Evolutionary conservation across 2,113 vertebrate genomes (phyloP).

Genomic region (Calidris pygmaea): DNA sequence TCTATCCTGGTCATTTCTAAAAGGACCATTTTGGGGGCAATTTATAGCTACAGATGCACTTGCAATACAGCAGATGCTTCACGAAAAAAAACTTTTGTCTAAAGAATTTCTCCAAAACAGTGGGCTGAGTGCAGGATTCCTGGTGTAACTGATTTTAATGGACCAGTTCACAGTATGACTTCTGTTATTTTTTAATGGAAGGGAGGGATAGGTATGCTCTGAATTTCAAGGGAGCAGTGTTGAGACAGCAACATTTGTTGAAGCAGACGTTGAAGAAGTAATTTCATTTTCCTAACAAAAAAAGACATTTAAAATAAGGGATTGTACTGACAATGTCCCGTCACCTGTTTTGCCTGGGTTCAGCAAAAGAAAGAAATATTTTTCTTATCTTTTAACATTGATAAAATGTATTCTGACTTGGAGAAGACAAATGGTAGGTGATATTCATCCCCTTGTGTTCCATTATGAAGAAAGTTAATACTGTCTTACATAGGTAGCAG

Average conservation of each 20-base stretch:
- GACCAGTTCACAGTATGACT: background rate
- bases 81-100: background rate
- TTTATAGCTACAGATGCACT: background rate
- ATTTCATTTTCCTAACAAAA: background rate
- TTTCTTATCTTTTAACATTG: background rate
- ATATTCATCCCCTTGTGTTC: background rate
- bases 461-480: background rate
- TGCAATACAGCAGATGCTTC: background rate
- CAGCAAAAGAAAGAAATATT: background rate
- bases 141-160: background rate
- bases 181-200: background rate
- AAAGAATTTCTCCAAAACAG: background rate
- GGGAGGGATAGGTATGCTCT: background rate
- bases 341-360: background rate
- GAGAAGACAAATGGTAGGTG: background rate
- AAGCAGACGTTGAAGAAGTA: background rate
- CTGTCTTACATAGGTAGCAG: background rate
- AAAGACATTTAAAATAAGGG: background rate
- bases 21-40: background rate
- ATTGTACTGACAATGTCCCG: rapidly evolving
- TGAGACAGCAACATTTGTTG: background rate
- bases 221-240: background rate
- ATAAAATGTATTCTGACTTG: background rate
- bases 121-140: background rate
- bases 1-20: background rate